Conservation (phyloP, 2,888 invertebrate genomes). For the Erynnis tages region DNA sequence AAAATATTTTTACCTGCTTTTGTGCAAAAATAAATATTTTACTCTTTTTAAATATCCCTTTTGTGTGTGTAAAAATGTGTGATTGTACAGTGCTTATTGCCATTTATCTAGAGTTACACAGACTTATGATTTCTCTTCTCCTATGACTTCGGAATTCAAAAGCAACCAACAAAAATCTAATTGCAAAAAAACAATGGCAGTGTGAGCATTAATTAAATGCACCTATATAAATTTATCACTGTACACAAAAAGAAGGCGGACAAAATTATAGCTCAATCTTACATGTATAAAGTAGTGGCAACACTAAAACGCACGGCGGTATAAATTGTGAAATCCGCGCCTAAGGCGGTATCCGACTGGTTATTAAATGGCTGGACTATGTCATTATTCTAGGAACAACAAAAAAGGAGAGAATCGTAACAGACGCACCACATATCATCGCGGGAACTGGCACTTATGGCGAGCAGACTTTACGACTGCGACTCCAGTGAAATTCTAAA, state of each 20-base stretch:
- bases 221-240: background rate
- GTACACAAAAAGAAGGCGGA: constrained; percentile 52
- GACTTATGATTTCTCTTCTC: too few relatives aligned
- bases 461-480: constrained; percentile 24
- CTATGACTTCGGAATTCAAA: too few relatives aligned
- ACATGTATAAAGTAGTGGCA: constrained; percentile 6
- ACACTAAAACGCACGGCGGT: constrained; percentile 50
- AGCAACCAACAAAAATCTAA: too few relatives aligned
- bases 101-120: too few relatives aligned
- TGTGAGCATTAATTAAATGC: background rate
- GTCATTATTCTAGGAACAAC: constrained; percentile 75
- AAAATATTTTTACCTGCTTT: too few relatives aligned
- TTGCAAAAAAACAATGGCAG: too few relatives aligned
- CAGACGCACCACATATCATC: constrained; percentile 76
- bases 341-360: constrained; percentile 54
- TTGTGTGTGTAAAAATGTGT: too few relatives aligned
- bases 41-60: too few relatives aligned
- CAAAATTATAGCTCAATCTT: constrained; percentile 37
- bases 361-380: constrained; percentile 75
- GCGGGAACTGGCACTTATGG: constrained; percentile 71
- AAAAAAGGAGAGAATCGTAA: constrained; percentile 72
- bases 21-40: too few relatives aligned
- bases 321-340: constrained; percentile 59
- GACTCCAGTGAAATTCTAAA: background rate
- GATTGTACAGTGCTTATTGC: too few relatives aligned